Percentiles rank a stretch among this genome's conserved stretches.
phyloP scores from a whole-genome alignment of 2,113 vertebrate genomes.

The Oncorhynchus clarkii region DNA sequence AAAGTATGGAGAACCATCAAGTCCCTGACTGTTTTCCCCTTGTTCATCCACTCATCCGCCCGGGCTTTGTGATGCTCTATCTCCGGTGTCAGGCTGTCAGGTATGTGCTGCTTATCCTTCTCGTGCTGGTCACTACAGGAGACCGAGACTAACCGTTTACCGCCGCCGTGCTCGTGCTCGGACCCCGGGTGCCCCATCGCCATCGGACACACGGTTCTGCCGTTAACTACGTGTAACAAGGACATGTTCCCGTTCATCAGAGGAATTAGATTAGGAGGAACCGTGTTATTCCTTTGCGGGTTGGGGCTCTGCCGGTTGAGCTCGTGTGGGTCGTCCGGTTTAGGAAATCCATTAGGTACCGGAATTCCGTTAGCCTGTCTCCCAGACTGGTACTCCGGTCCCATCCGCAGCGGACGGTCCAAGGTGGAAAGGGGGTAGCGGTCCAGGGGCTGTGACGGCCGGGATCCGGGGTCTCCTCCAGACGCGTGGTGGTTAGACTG shows the following conservation, averaged over 20 bases:
- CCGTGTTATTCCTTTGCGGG: slow-evolving; percentile 81
- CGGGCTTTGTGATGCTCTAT: slow-evolving; percentile 74
- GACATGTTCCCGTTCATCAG: slow-evolving; percentile 81
- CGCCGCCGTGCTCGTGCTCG: slow-evolving; percentile 51
- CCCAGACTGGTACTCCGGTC: slow-evolving; percentile 78
- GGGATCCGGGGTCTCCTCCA: slow-evolving; percentile 70
- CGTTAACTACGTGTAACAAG: slow-evolving; percentile 73
- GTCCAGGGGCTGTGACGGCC: slow-evolving; percentile 84
- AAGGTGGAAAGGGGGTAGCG: slow-evolving; percentile 82
- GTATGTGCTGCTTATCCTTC: slow-evolving; percentile 80
- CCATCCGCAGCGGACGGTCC: slow-evolving; percentile 79
- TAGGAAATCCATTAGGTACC: slow-evolving; percentile 88
- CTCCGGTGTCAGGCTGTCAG: slow-evolving; percentile 75
- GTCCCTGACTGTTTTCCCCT: slow-evolving; percentile 89
- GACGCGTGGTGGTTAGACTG: slow-evolving; percentile 72
- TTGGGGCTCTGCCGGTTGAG: slow-evolving; percentile 91
- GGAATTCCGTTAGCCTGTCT: slow-evolving; percentile 81
- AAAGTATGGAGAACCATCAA: slow-evolving; percentile 88
- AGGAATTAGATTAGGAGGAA: slow-evolving; percentile 85
- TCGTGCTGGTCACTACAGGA: slow-evolving; percentile 81
- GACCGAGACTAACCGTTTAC: slow-evolving; percentile 84
- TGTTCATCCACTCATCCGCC: slow-evolving; percentile 81
- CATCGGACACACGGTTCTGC: slow-evolving; percentile 68
- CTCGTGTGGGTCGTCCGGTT: slow-evolving; percentile 89
- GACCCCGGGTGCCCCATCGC: slow-evolving; percentile 59